phyloP scores from a whole-genome alignment of 2,888 invertebrate species.

The Dioctria linearis region DNA sequence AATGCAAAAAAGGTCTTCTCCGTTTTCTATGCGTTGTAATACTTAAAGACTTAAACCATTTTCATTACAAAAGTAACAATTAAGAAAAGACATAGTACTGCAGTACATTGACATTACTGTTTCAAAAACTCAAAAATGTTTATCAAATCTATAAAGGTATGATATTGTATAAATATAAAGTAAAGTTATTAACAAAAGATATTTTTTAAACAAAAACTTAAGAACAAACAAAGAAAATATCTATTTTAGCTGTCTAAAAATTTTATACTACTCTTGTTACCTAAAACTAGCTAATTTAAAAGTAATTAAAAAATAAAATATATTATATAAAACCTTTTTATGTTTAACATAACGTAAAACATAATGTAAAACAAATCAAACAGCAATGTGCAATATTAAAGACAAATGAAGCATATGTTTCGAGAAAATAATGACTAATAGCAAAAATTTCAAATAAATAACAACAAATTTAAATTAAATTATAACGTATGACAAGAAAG shows the following conservation, averaged over 20 bases:
- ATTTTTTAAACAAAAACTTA: slow-evolving; percentile 46
- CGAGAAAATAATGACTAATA: slow-evolving; percentile 24
- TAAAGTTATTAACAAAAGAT: slow-evolving; percentile 23
- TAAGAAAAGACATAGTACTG: slow-evolving; percentile 43
- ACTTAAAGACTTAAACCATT: too few species aligned
- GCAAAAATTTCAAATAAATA: slow-evolving; percentile 34
- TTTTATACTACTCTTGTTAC: slow-evolving; percentile 59
- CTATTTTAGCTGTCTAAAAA: slow-evolving; percentile 58
- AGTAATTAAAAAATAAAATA: slow-evolving; percentile 52
- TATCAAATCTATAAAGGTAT: slow-evolving; percentile 53
- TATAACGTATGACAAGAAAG: slow-evolving; percentile 22
- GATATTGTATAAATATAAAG: slow-evolving; percentile 38
- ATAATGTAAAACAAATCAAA: slow-evolving; percentile 26
- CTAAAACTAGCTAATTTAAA: slow-evolving; percentile 58
- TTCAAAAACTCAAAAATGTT: slow-evolving; percentile 54
- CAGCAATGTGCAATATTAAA: slow-evolving; percentile 55
- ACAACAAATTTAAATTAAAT: slow-evolving; percentile 7
- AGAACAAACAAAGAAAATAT: slow-evolving; percentile 52
- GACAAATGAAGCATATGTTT: slow-evolving; percentile 26
- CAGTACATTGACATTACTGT: slow-evolving; percentile 57
- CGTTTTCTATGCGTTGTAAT: too few species aligned
- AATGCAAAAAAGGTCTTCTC: too few species aligned
- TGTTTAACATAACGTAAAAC: slow-evolving; percentile 40
- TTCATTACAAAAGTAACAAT: slow-evolving; percentile 19
- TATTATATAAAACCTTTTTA: slow-evolving; percentile 21